phyloP scores from a whole-genome alignment of 1,140 invertebrate species.

The Pseudomyrmex gracilis region DNA sequence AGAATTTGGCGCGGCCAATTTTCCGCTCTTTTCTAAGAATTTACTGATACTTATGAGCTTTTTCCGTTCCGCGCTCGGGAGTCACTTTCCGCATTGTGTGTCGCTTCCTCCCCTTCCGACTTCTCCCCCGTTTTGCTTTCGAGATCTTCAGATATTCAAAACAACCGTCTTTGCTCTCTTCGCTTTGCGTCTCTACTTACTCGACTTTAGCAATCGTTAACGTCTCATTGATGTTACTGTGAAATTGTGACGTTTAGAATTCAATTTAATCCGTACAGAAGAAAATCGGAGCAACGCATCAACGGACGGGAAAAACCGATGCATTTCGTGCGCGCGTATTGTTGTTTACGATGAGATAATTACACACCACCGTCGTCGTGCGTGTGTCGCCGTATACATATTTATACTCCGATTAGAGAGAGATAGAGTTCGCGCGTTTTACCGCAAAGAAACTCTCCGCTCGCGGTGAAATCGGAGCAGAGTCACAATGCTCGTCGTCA shows the following conservation, averaged over 20 bases:
- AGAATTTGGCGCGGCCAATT: constrained; percentile 50
- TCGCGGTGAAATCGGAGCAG: constrained; percentile 16
- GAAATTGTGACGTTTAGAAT: neutral
- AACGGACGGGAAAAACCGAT: no score
- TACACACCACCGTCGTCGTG: neutral
- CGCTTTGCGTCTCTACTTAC: neutral
- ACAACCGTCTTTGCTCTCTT: neutral
- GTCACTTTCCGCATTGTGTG: neutral
- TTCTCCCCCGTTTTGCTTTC: neutral
- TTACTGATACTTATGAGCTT: constrained; percentile 35
- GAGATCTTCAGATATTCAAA: neutral
- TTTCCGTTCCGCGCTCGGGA: constrained; percentile 17
- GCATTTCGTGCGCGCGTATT: neutral
- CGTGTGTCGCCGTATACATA: neutral
- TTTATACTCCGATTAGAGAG: constrained; percentile 23
- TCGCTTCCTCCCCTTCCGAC: neutral
- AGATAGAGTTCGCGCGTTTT: neutral
- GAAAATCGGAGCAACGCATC: neutral
- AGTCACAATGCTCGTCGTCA: constrained; percentile 59
- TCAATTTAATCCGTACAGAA: neutral
- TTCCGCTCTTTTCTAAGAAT: constrained; percentile 42
- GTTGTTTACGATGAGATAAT: constrained; percentile 20
- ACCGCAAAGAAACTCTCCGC: constrained; percentile 42
- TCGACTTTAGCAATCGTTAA: neutral
- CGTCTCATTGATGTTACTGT: neutral